These are phyloP conservation scores for Mormyrus hasselquistii DNA, from an alignment of 2,797 vertebrate genomes.

Conservation along the genomic window DNA sequence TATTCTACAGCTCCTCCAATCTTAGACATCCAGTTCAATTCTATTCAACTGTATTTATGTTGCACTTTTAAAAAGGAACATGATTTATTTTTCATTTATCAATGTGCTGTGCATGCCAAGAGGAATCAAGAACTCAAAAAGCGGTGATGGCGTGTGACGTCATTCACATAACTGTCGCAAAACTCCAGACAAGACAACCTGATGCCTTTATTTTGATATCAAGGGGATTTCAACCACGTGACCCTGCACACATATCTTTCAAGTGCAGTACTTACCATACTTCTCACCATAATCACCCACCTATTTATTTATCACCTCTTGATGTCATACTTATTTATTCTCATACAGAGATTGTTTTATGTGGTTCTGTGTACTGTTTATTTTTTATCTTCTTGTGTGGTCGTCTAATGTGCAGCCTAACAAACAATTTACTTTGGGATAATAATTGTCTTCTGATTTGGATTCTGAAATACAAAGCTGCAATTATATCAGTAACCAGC, in stretches of 20 bases:
- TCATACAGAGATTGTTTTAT: not conserved
- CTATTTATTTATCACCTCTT: not conserved
- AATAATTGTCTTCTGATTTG: not conserved
- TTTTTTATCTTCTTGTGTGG: not conserved
- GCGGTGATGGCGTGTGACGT: not conserved
- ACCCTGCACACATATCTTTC: not conserved
- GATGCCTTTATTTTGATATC: not conserved
- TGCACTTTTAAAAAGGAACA: not conserved
- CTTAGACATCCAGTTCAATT: not conserved
- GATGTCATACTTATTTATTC: not conserved
- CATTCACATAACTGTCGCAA: not conserved
- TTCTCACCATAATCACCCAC: not conserved
- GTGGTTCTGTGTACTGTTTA: not conserved
- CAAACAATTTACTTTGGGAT: not conserved
- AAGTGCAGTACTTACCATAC: not conserved
- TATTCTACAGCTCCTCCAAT: not conserved
- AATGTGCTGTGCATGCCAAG: not conserved
- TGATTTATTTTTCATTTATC: too few species aligned
- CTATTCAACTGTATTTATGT: not conserved
- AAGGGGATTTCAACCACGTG: not conserved
- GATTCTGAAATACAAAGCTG: not conserved
- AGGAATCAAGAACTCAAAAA: not conserved
- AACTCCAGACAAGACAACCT: not conserved
- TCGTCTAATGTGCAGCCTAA: not conserved
- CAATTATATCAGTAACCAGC: slow-evolving; percentile 30